A percentile compares a stretch with the other conserved stretches of the same genome.
Conservation (phyloP, 2,888 invertebrate species). For the Deroplatys truncata region DNA sequence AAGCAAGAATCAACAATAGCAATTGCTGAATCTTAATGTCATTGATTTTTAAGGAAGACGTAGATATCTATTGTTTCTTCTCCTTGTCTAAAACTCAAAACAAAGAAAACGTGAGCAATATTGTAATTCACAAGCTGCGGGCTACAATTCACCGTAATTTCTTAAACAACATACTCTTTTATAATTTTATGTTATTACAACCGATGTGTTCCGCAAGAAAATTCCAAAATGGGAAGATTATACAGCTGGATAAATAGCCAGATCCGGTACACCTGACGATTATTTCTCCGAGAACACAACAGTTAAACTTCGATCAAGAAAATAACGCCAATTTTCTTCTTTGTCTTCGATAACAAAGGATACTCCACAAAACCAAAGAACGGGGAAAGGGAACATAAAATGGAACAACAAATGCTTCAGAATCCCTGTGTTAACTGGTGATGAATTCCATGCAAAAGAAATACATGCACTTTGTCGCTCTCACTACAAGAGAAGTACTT, state of each 20-base stretch:
- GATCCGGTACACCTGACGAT: not conserved
- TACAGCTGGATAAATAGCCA: not conserved
- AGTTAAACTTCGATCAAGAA: not conserved
- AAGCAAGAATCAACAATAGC: no score
- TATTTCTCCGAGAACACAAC: not conserved
- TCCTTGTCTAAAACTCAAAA: not conserved
- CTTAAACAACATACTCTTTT: not conserved
- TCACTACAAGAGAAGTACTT: no score
- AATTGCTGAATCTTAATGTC: no score
- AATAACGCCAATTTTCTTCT: not conserved
- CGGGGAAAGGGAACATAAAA: no score
- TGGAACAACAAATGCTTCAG: no score
- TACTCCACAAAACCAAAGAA: no score
- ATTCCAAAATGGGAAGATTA: not conserved
- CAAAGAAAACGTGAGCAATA: not conserved
- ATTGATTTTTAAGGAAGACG: no score
- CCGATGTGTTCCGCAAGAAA: not conserved
- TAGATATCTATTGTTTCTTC: no score
- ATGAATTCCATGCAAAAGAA: no score
- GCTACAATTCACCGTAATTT: not conserved
- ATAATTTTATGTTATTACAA: not conserved
- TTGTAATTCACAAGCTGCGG: not conserved
- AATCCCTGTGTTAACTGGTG: no score
- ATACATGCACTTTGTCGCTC: no score
- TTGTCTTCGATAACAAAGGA: not conserved